Evolutionary conservation across 2,797 vertebrate species (phyloP), one percentile per base, ranked within the genome.

Genomic region (Urophycis tenuis): DNA sequence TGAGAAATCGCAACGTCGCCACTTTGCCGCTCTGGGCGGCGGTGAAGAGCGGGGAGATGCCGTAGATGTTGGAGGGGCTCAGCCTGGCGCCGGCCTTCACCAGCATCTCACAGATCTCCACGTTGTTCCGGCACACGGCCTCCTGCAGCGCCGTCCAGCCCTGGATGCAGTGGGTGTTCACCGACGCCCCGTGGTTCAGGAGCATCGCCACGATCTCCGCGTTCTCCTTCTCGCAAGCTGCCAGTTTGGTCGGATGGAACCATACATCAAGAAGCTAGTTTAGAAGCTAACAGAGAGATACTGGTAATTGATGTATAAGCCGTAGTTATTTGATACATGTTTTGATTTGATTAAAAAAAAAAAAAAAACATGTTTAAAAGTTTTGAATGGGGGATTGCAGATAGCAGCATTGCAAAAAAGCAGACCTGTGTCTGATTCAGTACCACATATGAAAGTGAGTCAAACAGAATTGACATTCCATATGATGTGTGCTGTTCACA

Each of bases 131-230:
- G 17, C 94, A 94, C 1, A 95, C 95, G 0, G 97, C 95, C 85
- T 98, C 95, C 0, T 98, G 97, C 71, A 99, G 94, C 1, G 96
- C 96, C 0, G 96, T 97, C 96, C 95, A 96, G 64, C 96, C 95
- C 31, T 94, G 93, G 78, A 93, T 92, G 83, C 98, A 99, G 3
- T 96, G 95, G 70, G 98, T 96, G 88, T 98, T 99, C 79, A 95
- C 93, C 0, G 95, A 92, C 0, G 95, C 95, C 0, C 95, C 92
- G 75, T 90, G 87, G 25, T 87, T 90, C 60, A 96, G 86, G 80
- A 97, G 85, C 0, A 95, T 78, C 19, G 87, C 86, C 10, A 94
- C 94, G 0, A 93, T 91, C 11, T 92, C 92, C 1, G 82, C 75
- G 0, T 94, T 94, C 70, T 91, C 89, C n/a, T 76, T 86, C 81